These are phyloP conservation scores for Agriopis leucophaearia DNA, from an alignment of 2,888 invertebrate species.

Conservation along the genomic window DNA sequence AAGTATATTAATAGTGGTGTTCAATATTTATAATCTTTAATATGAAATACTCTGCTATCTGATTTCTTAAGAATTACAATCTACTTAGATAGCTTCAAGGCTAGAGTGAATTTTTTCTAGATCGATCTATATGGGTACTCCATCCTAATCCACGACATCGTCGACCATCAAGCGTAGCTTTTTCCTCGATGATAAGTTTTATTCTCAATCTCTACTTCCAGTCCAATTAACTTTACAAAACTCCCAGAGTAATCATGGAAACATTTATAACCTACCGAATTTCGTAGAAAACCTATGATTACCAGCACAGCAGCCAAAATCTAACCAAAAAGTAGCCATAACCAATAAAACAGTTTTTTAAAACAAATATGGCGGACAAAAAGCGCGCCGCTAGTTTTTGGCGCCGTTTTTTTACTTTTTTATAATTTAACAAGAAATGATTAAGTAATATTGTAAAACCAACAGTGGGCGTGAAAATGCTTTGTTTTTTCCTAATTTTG, in stretches of 20 bases:
- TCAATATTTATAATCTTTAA: no score
- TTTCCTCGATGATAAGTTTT: no score
- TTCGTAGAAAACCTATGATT: constrained; percentile 58
- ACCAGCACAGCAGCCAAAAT: constrained; percentile 54
- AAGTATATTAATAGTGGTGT: no score
- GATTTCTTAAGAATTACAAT: no score
- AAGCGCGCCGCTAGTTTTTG: constrained; percentile 59
- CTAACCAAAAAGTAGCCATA: constrained; percentile 57
- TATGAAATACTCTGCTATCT: no score
- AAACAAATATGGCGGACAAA: constrained; percentile 53
- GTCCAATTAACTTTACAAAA: constrained; percentile 16
- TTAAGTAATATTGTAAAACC: constrained; percentile 80
- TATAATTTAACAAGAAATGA: constrained; percentile 59
- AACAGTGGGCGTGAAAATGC: constrained; percentile 76
- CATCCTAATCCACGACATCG: no score
- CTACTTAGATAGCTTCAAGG: no score
- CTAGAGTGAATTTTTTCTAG: no score
- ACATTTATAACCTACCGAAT: constrained; percentile 43
- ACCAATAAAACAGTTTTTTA: constrained; percentile 62
- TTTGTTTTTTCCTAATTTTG: constrained; percentile 56
- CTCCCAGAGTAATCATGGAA: constrained; percentile 21
- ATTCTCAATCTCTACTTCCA: neutral
- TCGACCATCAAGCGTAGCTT: no score
- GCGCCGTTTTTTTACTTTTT: constrained; percentile 69
- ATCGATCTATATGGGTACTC: no score